These are phyloP conservation scores for Cheilosia scutellata DNA, from an alignment of 2,888 invertebrate species.

Conservation along the genomic window DNA sequence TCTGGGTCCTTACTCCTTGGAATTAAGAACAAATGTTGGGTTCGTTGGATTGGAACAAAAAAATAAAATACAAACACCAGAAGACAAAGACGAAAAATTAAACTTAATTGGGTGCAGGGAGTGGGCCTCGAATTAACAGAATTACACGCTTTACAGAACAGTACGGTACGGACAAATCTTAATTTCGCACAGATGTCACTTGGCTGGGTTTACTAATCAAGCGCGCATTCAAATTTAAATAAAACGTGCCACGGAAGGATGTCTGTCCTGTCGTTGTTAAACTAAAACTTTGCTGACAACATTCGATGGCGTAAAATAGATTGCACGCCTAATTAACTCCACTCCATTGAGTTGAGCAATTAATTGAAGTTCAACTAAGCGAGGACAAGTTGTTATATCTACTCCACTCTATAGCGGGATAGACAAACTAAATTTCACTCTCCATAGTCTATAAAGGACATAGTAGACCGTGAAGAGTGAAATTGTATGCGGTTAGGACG, in stretches of 20 bases:
- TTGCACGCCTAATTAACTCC: slow-evolving; percentile 42
- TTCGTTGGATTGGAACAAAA: background rate
- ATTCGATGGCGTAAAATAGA: slow-evolving; percentile 9
- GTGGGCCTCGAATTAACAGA: slow-evolving; percentile 31
- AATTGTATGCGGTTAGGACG: too few species aligned
- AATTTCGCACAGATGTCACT: slow-evolving; percentile 43
- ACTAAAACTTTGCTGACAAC: slow-evolving; percentile 3
- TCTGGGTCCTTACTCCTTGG: slow-evolving; percentile 16
- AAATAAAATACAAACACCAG: background rate
- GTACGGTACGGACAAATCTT: slow-evolving; percentile 15
- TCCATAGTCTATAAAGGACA: too few species aligned
- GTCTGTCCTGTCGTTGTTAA: background rate
- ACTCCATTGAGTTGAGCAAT: slow-evolving; percentile 9
- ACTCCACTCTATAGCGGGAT: background rate
- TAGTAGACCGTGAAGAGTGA: too few species aligned
- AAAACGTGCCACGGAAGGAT: background rate
- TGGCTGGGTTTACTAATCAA: slow-evolving; percentile 37
- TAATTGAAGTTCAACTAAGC: slow-evolving; percentile 47
- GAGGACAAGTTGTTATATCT: background rate
- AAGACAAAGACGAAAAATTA: slow-evolving; percentile 38
- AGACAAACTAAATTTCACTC: too few species aligned
- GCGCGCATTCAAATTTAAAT: slow-evolving; percentile 5
- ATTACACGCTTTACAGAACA: slow-evolving; percentile 35
- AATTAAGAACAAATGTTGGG: slow-evolving; percentile 18
- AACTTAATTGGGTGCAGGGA: slow-evolving; percentile 27